Percentiles rank a stretch among this genome's conserved stretches.
These are phyloP conservation scores for Crocuta crocuta DNA, from an alignment of 2,113 vertebrate species.

Conservation along the genomic window DNA sequence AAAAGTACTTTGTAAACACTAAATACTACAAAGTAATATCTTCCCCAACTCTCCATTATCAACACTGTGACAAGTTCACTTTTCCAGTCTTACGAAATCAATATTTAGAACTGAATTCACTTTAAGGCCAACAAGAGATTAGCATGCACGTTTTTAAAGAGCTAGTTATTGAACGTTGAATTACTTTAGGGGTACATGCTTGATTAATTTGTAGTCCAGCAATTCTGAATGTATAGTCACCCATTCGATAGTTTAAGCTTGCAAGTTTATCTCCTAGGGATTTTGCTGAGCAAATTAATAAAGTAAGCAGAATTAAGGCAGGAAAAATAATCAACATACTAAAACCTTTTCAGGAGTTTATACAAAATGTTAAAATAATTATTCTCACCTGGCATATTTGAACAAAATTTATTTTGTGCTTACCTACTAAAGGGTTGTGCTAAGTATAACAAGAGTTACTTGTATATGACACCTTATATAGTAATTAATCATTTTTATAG, in stretches of 20 bases:
- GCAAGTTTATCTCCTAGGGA: not conserved
- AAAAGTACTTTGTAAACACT: not conserved
- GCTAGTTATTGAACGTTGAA: no score
- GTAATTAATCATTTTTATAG: not conserved
- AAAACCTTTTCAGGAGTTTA: not conserved
- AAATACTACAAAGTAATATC: not conserved
- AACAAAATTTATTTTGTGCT: constrained; percentile 13
- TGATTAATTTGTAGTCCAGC: not conserved
- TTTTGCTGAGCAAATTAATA: constrained; percentile 31
- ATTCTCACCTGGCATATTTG: not conserved
- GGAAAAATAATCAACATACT: not conserved
- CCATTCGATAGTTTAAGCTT: not conserved
- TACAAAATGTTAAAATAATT: not conserved
- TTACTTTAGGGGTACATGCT: not conserved
- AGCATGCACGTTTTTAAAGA: not conserved
- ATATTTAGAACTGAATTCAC: not conserved
- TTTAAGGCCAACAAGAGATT: not conserved
- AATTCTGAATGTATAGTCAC: not conserved
- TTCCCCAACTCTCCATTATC: not conserved
- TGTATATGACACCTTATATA: not conserved
- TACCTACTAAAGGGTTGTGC: not conserved
- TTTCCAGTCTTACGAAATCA: not conserved
- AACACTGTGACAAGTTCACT: not conserved
- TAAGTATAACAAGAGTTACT: not conserved
- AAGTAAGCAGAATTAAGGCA: not conserved